phyloP scores from a whole-genome alignment of 2,888 invertebrate genomes.

The Caenorhabditis wallacei region DNA sequence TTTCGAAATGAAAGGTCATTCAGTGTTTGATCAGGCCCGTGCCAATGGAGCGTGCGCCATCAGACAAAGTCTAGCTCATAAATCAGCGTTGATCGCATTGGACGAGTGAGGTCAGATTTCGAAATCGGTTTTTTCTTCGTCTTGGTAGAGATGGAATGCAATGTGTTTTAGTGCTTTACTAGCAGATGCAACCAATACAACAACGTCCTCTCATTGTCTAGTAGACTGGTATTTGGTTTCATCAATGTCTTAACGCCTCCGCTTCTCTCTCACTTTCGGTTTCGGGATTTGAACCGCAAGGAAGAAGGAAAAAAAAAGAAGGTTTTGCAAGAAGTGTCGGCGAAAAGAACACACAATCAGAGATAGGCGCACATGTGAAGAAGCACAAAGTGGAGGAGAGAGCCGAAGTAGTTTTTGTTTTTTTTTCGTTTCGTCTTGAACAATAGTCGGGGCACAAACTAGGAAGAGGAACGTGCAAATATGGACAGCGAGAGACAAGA shows the following conservation, averaged over 20 bases:
- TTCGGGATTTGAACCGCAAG: conserved; percentile 2
- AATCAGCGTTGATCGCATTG: conserved; percentile 48
- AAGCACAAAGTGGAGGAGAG: not conserved
- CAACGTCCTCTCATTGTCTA: conserved; percentile 7
- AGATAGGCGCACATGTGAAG: conserved; percentile 50
- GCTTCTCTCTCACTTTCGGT: too few relatives aligned
- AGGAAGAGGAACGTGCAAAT: conserved; percentile 32
- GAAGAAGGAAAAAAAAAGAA: not conserved
- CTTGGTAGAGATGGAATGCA: conserved; percentile 4
- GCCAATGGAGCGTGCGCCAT: conserved; percentile 27
- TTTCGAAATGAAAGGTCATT: conserved; percentile 25
- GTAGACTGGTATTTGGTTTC: conserved; percentile 49
- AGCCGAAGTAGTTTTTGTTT: conserved; percentile 46
- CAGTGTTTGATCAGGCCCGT: conserved; percentile 40
- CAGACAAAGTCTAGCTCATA: conserved; percentile 43
- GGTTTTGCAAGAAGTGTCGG: conserved; percentile 30
- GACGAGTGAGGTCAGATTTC: conserved; percentile 60
- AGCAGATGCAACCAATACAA: conserved; percentile 28
- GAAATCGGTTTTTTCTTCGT: too few relatives aligned
- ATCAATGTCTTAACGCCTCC: conserved; percentile 49
- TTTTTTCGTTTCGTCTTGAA: conserved; percentile 16
- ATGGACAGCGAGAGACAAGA: conserved; percentile 21
- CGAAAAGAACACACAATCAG: conserved; percentile 47
- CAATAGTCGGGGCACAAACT: conserved; percentile 36
- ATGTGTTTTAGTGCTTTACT: conserved; percentile 27